Evolutionary conservation across 2,888 invertebrate genomes (phyloP).

Genomic region (Andrena trimmerana): DNA sequence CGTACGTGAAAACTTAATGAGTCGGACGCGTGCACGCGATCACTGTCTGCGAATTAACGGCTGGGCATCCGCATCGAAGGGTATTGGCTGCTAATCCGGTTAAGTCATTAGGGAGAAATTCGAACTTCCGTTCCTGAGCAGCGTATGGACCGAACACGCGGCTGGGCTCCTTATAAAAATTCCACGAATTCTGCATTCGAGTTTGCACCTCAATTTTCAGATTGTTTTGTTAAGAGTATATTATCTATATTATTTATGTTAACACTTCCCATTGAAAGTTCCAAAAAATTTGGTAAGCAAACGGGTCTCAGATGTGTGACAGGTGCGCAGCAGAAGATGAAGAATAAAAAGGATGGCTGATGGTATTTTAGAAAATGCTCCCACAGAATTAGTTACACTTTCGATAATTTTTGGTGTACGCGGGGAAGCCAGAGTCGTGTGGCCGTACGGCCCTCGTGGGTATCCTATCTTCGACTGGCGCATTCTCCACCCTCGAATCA

Average conservation of each 20-base stretch:
- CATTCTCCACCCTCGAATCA: constrained; percentile 65
- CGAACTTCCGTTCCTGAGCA: not conserved
- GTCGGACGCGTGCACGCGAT: constrained; percentile 65
- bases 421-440: constrained; percentile 72
- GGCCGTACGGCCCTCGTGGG: constrained; percentile 80
- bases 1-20: constrained; percentile 59
- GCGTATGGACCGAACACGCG: not conserved
- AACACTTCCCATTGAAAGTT: not conserved
- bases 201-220: no score
- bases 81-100: constrained; percentile 78
- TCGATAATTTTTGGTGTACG: constrained; percentile 70
- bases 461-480: constrained; percentile 75
- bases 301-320: no score
- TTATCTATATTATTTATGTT: no score
- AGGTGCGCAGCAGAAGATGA: not conserved
- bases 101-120: constrained; percentile 73
- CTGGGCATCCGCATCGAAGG: constrained; percentile 69
- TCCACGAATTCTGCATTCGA: not conserved
- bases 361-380: constrained; percentile 28
- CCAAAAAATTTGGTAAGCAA: no score
- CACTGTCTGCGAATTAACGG: constrained; percentile 58
- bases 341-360: no score
- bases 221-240: no score
- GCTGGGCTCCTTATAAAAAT: not conserved
- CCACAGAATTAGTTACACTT: constrained; percentile 73